Evolutionary conservation across 2,888 invertebrate genomes (phyloP).

Genomic region (Thumatha senex): DNA sequence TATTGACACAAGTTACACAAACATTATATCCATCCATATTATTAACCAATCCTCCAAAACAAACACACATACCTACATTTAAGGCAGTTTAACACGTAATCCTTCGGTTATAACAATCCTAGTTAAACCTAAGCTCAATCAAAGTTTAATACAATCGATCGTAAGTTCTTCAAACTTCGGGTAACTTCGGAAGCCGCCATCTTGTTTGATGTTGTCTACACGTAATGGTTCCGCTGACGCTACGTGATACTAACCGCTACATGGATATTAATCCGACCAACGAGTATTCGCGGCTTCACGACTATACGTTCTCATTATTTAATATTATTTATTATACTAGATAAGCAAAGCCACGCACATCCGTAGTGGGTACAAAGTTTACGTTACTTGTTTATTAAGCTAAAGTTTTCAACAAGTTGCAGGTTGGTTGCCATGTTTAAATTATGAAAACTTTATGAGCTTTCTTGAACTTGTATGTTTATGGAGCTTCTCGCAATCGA

Average conservation of each 20-base stretch:
- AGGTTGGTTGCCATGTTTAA: background rate
- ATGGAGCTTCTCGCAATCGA: background rate
- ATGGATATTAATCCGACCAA: constrained; percentile 58
- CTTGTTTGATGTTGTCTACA: constrained; percentile 44
- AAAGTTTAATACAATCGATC: constrained; percentile 42
- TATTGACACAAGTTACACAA: background rate
- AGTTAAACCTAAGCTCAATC: constrained; percentile 40
- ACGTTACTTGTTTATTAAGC: background rate
- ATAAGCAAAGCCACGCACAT: constrained; percentile 4
- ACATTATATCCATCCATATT: no score
- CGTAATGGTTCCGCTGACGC: constrained; percentile 47
- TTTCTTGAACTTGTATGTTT: background rate
- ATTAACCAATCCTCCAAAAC: background rate
- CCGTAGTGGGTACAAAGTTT: background rate
- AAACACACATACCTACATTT: constrained; percentile 14
- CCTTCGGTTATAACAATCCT: constrained; percentile 35
- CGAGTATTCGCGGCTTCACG: constrained; percentile 12
- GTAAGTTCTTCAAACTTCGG: constrained; percentile 27
- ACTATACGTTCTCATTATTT: constrained; percentile 1
- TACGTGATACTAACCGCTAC: constrained; percentile 41
- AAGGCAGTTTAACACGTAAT: constrained; percentile 26
- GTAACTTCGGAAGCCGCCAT: constrained; percentile 31
- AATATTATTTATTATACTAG: constrained; percentile 8
- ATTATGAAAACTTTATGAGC: background rate
- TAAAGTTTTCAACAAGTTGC: background rate